Evolutionary conservation across 53 echinoderm and acorn worm genomes (phyloP), one percentile per base, ranked within the genome.

Genomic region (Henricia sp.): DNA sequence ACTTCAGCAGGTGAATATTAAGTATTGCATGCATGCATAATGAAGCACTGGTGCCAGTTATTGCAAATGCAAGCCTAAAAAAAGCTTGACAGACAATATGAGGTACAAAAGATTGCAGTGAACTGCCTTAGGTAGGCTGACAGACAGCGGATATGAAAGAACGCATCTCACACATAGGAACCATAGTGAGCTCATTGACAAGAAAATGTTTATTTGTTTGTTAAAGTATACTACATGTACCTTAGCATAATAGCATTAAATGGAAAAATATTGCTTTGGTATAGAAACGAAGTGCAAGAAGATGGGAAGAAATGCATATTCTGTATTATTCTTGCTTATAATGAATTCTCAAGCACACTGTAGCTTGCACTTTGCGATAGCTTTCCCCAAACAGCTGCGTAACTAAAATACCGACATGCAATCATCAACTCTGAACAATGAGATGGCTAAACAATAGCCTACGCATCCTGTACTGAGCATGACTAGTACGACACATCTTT

Each of bases 21-120:
- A 67, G 76, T 26, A 25, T 33, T 76, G 76, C 59, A 59, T 55
- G n/a, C 59, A 76, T 59, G 59, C 76, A 76, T 76, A 76, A 76
- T 76, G 76, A 76, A 59, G 76, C 19, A 59, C 57, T 32, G n/a
- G 25, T 76, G 40, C 59, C 23, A 26, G 21, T 27, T 50, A 71
- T 23, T 13, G 50, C 46, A 43, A 41, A 76, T 39, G 43, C 26
- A 40, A n/a, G 57, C 37, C 16, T 58, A 36, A 43, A 43, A 67
- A 37, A 13, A n/a, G 67, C 67, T 67, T 28, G 33, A n/a, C 39
- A 38, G 67, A 40, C 21, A 38, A 67, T n/a, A 67, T 37, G 20
- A 38, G 67, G 67, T 13, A 40, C 39, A 38, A n/a, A 14, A 40
- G 37, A 38, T n/a, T 37, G 39, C n/a, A 67, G 67, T 37, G 67